A percentile compares a stretch with the other conserved stretches of the same genome.
Conservation (phyloP, 1,140 invertebrate species). For the Delia radicum region DNA sequence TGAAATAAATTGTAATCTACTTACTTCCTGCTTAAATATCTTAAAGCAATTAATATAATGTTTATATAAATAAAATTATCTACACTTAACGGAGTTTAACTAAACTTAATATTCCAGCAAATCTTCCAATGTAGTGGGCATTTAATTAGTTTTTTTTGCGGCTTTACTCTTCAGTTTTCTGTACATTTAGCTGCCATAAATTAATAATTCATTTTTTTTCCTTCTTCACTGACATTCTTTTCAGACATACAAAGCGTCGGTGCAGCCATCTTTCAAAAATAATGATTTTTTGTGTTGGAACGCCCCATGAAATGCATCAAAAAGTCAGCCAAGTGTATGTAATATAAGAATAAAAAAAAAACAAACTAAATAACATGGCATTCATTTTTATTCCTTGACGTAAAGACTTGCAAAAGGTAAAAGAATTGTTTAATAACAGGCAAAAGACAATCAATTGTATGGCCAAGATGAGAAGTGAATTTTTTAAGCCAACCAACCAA, state of each 20-base stretch:
- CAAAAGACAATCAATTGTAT: too few species aligned
- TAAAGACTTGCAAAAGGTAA: background rate
- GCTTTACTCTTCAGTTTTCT: background rate
- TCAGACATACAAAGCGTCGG: background rate
- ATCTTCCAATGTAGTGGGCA: background rate
- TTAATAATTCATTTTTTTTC: background rate
- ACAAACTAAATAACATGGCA: background rate
- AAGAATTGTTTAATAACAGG: background rate
- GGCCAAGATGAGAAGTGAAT: too few species aligned
- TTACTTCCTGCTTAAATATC: background rate
- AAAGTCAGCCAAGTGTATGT: background rate
- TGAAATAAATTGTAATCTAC: background rate
- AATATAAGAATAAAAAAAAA: background rate
- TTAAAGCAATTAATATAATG: background rate
- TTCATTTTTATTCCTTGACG: background rate
- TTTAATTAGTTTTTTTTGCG: background rate
- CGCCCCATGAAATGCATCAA: constrained; percentile 3
- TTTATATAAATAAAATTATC: constrained; percentile 2
- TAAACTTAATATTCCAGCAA: background rate
- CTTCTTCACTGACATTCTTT: background rate
- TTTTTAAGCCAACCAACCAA: background rate
- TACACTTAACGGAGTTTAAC: background rate
- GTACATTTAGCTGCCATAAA: background rate
- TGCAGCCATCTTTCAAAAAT: background rate
- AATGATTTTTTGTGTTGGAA: background rate